Evolutionary conservation across 2,113 vertebrate genomes (phyloP), one percentile per base, ranked within the genome.

Genomic region (Phycodurus eques): DNA sequence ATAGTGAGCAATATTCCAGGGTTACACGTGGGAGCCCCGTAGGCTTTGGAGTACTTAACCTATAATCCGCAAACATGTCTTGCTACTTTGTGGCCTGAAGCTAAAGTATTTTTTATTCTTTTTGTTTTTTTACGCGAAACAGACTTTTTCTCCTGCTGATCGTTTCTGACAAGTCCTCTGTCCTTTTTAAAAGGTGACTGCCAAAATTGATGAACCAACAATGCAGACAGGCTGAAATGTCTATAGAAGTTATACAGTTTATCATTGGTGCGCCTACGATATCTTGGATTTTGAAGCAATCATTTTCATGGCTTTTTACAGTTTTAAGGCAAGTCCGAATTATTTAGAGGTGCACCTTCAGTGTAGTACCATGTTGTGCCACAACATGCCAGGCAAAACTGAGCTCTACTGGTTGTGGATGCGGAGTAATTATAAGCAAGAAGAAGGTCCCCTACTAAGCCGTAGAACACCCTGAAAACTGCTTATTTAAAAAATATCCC

Each of bases 71-170:
- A 0, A 69, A 33, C n/a, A 15, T 53, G 49, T 67, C 27, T 60
- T 19, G 57, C 72, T 68, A 53, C 75, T 51, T 70, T 71, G n/a
- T 47, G 43, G 46, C 65, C 70, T 27, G 51, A 46, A 54, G 67
- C 71, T 59, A 80, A 74, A 86, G 82, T 8, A 83, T 74, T 61
- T 73, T 61, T 67, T 31, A 31, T 31, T 59, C 49, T 20, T 53
- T 49, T 12, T 6, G 35, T 64, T 80, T 71, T 15, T 66, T 44
- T 69, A 73, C 27, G 71, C 74, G 53, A 67, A 78, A 78, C 51
- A 82, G 85, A 88, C 87, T 86, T 78, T 78, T 78, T 43, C 51
- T 53, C 68, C 64, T 67, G 73, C 75, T 87, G 85, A 90, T 86
- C 75, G 80, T 81, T 85, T 67, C 77, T 83, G 87, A 88, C 87